phyloP scores from a whole-genome alignment of 2,113 vertebrate genomes.

The Spheniscus mendiculus region DNA sequence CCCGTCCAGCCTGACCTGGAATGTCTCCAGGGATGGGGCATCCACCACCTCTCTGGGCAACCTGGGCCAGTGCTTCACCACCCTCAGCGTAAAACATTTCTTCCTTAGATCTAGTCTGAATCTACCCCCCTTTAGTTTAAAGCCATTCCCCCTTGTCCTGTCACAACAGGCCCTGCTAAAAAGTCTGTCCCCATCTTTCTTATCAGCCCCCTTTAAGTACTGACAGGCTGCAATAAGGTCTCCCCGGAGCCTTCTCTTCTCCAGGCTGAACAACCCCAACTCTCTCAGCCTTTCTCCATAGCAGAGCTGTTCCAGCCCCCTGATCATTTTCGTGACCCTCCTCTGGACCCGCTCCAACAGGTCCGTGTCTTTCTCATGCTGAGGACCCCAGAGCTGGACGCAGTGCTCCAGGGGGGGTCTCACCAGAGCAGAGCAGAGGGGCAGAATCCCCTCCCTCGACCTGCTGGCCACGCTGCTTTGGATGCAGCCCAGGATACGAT shows the following conservation, averaged over 20 bases:
- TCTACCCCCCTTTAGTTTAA: background rate
- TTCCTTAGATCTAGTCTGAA: fast-evolving
- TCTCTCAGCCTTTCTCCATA: too few species aligned
- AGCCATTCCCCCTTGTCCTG: background rate
- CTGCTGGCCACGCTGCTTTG: background rate
- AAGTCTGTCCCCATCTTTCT: too few species aligned
- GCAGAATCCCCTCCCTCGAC: background rate
- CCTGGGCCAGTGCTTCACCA: background rate
- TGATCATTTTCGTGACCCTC: fast-evolving
- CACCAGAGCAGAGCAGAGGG: background rate
- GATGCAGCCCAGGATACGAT: background rate
- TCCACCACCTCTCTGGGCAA: background rate
- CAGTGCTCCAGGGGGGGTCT: background rate
- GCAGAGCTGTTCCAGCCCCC: background rate
- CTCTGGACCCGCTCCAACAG: background rate
- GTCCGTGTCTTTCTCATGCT: background rate
- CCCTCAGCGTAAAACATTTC: fast-evolving
- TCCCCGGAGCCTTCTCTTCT: too few species aligned
- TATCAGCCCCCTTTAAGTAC: background rate
- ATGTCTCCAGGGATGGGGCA: background rate
- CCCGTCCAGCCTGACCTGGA: background rate
- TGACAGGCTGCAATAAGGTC: too few species aligned
- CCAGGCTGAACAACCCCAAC: too few species aligned
- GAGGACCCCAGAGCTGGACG: background rate
- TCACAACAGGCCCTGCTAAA: background rate